Conservation (phyloP, 2,113 vertebrate genomes). For the Oceanites oceanicus region DNA sequence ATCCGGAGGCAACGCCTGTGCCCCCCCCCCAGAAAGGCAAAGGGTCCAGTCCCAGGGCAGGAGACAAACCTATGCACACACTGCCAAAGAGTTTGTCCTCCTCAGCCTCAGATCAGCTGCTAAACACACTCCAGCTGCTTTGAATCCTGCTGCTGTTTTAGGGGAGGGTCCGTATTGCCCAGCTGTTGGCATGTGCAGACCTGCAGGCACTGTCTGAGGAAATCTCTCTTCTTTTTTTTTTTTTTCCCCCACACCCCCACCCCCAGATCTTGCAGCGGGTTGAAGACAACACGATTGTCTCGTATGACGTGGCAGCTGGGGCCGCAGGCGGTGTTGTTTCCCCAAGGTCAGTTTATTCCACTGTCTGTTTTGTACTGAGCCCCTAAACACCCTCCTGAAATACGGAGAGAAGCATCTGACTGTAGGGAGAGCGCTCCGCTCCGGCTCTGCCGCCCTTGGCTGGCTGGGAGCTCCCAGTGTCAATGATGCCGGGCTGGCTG, state of each 20-base stretch:
- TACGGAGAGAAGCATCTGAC: fast-evolving
- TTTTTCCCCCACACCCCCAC: fast-evolving
- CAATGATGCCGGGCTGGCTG: neutral
- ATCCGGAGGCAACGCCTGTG: neutral
- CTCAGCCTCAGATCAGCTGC: neutral
- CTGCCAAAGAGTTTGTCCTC: fast-evolving
- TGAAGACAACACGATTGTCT: constrained; percentile 92
- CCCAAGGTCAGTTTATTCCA: constrained; percentile 79
- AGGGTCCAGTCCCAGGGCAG: neutral
- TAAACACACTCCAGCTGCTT: fast-evolving
- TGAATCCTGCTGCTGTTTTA: neutral
- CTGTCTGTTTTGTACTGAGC: neutral
- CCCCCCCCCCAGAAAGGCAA: neutral
- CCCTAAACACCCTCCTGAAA: neutral
- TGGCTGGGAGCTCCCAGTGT: neutral
- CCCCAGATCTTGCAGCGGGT: constrained; percentile 89
- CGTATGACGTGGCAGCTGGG: constrained; percentile 90
- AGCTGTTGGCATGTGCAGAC: neutral
- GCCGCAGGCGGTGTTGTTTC: constrained; percentile 92
- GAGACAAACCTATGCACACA: fast-evolving
- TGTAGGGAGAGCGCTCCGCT: neutral
- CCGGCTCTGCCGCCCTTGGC: neutral
- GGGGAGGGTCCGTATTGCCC: neutral
- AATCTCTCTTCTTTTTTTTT: neutral
- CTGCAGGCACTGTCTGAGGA: neutral